Base-by-base conservation (phyloP, 2,113 vertebrate species). In the Oreochromis tanganicae region DNA sequence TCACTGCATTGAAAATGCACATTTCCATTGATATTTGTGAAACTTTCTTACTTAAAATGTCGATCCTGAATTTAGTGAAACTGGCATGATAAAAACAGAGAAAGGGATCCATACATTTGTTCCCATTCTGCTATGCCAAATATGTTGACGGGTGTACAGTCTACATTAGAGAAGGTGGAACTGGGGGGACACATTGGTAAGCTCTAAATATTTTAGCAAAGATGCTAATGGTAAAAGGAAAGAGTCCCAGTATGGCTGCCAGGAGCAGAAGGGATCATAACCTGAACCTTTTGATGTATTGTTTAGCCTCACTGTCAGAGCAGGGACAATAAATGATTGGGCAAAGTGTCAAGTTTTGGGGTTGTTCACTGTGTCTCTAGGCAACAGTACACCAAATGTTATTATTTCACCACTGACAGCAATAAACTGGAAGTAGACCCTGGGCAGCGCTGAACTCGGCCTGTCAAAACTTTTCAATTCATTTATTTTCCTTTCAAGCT, bases 351-450 rank as follows among this genome's bases (percentile, higher is more conserved):
- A 73, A 80, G 59, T 59, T 54, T 32, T 14, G 43, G 75, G 78
- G 54, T 71, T 87, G 71, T 87, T 91, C 66, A 7, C 48, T 7
- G 57, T 61, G 88, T 90, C 88, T 91, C 89, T 16, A 82, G 85
- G 61, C 50, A 89, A 83, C 89, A 85, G 63, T 85, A 61, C 32
- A 92, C 78, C 84, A 84, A 89, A 82, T 87, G 83, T 83, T 87
- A 61, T 88, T 85, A 89, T 91, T 91, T 94, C 81, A 90, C 88
- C 48, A 81, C 90, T 57, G 56, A 66, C 81, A 80, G 79, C 82
- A 84, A 75, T 90, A 87, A 87, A 88, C 24, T 79, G 50, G 75
- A 83, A 87, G 83, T 27, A 80, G 82, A 84, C 85, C 78, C 85
- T 16, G 73, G 71, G 86, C 80, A 83, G 48, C 2, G 55, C 52